Base-by-base conservation (phyloP, 2,797 vertebrate genomes). In the Sebastes vulpes region DNA sequence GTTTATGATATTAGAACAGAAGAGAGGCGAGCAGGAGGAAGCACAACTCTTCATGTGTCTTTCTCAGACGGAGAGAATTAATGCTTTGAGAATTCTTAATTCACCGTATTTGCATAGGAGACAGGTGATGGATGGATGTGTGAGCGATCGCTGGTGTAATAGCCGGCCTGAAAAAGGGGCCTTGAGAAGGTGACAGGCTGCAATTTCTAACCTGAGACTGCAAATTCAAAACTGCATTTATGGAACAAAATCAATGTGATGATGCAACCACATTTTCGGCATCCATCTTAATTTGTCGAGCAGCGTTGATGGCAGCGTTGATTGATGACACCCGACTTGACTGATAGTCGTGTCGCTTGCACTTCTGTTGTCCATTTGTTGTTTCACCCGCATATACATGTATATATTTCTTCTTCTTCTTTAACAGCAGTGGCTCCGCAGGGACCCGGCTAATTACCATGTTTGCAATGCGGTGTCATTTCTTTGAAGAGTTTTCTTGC, bases 201-300 rank as follows among this genome's bases (percentile, higher is more conserved):
- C 65, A 59, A 70, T 88, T 81, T 82, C 59, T 38, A 77, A 83
- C 64, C 68, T 21, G 20, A 82, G 69, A 69, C 31, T 63, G 42
- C 28, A 68, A 21, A 66, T 85, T 75, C 70, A 9, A 88, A 85
- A 79, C 69, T 66, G 46, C 63, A 50, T 82, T 77, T 65, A 60
- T 31, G 79, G 64, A 63, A 12, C 23, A 65, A 83, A 89, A 87
- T 89, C 80, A 75, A 67, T 71, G 71, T 2, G 69, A 84, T 85
- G 84, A 87, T 86, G 72, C 69, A 38, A 74, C 69, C 71, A 50
- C 74, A 69, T 84, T 83, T 74, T 67, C 46, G 32, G 46, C 75
- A 87, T 90, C 85, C 63, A 83, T 92, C 91, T 89, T 89, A 80
- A 91, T 90, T 88, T 87, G 81, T 32, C 14, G 1, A 35, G 59